Base-by-base conservation (phyloP, 1,140 invertebrate species). In the Nebria ingens region DNA sequence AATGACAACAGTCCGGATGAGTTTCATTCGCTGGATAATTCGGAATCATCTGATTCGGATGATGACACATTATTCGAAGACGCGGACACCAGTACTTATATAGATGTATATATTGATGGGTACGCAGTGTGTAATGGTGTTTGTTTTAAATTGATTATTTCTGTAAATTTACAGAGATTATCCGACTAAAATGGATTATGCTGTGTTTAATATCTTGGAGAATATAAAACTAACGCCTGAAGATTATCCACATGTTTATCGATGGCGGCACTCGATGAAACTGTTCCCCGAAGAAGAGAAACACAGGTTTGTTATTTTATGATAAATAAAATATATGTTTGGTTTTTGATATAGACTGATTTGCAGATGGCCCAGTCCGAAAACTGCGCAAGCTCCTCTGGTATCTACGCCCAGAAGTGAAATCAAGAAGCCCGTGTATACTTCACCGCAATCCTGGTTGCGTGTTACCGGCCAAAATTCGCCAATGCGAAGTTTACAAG, bases 101-200 rank as follows among this genome's bases (percentile, higher is more conserved):
- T 65, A n/a, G 70, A 73, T 52, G 71, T 72, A 6, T 79, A 73
- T 58, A 73, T 78, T 42, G 73, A 76, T 62, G 73, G 74, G 75
- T 77, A 67, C 64, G 56, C 61, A n/a, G 49, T 59, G 21, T 13
- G 25, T 61, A n/a, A n/a, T n/a, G n/a, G n/a, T n/a, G n/a, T n/a
- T n/a, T n/a, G n/a, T n/a, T n/a, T n/a, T n/a, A n/a, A n/a, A n/a
- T n/a, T n/a, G n/a, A n/a, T n/a, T n/a, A n/a, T n/a, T n/a, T n/a
- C n/a, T n/a, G n/a, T n/a, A n/a, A n/a, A n/a, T n/a, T n/a, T n/a
- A n/a, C n/a, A n/a, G n/a, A n/a, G n/a, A n/a, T n/a, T n/a, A n/a
- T n/a, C 83, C 84, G 15, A 80, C 80, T 0, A 86, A 85, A 65
- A 76, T 81, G 53, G 86, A 89, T 70, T 71, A 79, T 55, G 76